Percentiles rank a stretch among this genome's conserved stretches.
Conservation (phyloP, 2,113 vertebrate species). For the Fulmarus glacialis region DNA sequence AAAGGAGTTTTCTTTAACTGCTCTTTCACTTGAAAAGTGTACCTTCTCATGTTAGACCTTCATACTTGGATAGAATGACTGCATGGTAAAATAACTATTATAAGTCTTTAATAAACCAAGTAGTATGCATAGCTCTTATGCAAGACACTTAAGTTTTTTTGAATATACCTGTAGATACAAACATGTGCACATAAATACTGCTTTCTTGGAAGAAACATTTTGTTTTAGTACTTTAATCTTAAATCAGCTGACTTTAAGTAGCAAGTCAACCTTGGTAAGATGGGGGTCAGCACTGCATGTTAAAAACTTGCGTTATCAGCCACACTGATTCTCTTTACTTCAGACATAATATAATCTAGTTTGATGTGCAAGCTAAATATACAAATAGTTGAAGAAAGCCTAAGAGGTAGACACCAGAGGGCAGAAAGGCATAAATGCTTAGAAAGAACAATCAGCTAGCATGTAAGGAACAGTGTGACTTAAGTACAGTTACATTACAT, state of each 20-base stretch:
- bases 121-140: accelerated
- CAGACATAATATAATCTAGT: too few species aligned
- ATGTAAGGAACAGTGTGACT: not conserved
- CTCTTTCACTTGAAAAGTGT: not conserved
- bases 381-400: not conserved
- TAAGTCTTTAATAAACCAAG: not conserved
- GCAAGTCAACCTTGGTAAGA: not conserved
- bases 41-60: not conserved
- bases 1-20: not conserved
- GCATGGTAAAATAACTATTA: not conserved
- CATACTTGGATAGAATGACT: not conserved
- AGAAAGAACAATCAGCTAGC: not conserved
- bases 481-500: not conserved
- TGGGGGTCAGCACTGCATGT: not conserved
- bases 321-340: not conserved
- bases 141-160: not conserved
- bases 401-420: too few species aligned
- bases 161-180: not conserved
- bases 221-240: not conserved
- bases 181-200: not conserved
- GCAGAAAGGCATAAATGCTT: not conserved
- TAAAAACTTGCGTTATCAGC: not conserved
- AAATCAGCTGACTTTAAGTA: not conserved
- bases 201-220: not conserved
- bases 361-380: not conserved